Evolutionary conservation across 2,888 invertebrate species (phyloP).

Genomic region (Eupeodes latifasciatus): DNA sequence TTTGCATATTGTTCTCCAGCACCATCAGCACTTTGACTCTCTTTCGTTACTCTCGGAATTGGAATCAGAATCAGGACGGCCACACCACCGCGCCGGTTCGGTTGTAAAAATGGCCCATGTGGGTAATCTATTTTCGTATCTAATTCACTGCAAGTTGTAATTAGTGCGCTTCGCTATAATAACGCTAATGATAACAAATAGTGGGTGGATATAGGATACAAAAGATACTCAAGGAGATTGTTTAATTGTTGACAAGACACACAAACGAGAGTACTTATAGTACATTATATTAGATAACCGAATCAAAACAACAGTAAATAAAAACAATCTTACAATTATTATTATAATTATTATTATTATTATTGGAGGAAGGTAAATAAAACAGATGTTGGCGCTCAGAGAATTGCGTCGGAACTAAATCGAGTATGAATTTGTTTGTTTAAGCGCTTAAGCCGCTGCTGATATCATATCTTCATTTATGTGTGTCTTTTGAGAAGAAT

Average conservation of each 20-base stretch:
- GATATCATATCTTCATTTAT: conserved; percentile 44
- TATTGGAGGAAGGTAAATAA: background rate
- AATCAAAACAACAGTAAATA: background rate
- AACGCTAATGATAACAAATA: conserved; percentile 55
- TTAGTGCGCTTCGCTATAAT: conserved; percentile 8
- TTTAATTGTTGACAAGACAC: conserved; percentile 21
- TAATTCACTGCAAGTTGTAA: conserved; percentile 31
- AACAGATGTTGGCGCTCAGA: conserved; percentile 3
- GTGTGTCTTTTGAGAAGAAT: background rate
- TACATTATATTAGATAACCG: background rate
- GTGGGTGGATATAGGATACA: conserved; percentile 50
- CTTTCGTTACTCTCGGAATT: background rate
- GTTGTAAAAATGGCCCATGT: conserved; percentile 25
- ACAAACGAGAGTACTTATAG: too few relatives aligned
- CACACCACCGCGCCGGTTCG: background rate
- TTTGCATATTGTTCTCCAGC: conserved; percentile 23
- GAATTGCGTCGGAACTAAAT: conserved; percentile 28
- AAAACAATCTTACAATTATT: background rate
- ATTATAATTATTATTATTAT: too few relatives aligned
- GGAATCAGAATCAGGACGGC: conserved; percentile 10
- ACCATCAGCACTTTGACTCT: background rate
- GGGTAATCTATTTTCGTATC: conserved; percentile 50
- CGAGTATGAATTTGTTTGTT: background rate
- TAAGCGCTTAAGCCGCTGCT: background rate
- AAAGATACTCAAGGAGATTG: background rate